Base-by-base conservation (phyloP, 2,113 vertebrate genomes). In the Chascanopsetta lugubris region DNA sequence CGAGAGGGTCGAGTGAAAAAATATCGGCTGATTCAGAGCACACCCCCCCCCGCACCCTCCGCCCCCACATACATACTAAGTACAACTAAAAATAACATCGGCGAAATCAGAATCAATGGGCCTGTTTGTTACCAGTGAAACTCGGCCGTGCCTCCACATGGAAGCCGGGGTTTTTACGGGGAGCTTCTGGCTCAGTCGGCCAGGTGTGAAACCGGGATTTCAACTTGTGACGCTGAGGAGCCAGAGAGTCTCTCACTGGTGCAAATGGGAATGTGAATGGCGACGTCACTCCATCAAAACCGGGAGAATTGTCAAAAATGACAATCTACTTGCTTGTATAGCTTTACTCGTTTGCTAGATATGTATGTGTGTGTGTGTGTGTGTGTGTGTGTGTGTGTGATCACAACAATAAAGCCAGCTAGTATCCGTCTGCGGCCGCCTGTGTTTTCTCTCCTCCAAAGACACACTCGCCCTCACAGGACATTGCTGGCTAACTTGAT, bases 51-150 rank as follows among this genome's bases (percentile, higher is more conserved):
- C 46, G 30, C n/a, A 57, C 21, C 45, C 60, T 53, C 58, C 50
- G 30, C 56, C 42, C 45, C 55, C 17, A 22, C 58, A 71, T 64
- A 63, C 62, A 75, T 66, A 80, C 20, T 27, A 61, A 80, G 38
- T 38, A 51, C 50, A 62, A 48, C 77, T 65, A 81, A 65, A 82
- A 85, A 85, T 83, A 83, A 76, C 74, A 72, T 68, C 59, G 64
- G 53, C 40, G 61, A 70, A 67, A 76, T 68, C 21, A 20, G 64
- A 72, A 57, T 77, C 48, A 79, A 46, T 15, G 43, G 8, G 34
- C 17, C 38, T n/a, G 49, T 34, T 51, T 47, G 34, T 30, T 72
- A 30, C 6, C 34, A 65, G 54, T 20, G 6, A 63, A 53, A 54
- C 32, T 30, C 17, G 3, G 32, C 36, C 66, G 56, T 43, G 62